Base-by-base conservation (phyloP, 2,113 vertebrate genomes). In the Mobula hypostoma region DNA sequence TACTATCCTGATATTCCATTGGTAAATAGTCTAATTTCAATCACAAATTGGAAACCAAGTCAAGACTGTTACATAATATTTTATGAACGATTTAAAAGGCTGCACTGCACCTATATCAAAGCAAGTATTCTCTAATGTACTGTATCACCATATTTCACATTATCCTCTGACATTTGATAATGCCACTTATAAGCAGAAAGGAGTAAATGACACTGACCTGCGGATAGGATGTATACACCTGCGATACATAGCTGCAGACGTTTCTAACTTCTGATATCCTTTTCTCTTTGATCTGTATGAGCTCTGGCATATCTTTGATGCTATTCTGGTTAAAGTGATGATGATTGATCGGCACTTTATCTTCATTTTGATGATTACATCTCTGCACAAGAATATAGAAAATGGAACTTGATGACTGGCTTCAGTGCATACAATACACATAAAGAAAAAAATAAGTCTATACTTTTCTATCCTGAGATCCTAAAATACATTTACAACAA, bases 241-340 rank as follows among this genome's bases (percentile, higher is more conserved):
- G 91, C 27, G 91, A 72, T 56, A 93, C 91, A 76, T 48, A 93
- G 17, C 91, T 56, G 9, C 70, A 93, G 27, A 93, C 24, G 6
- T 93, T 93, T 70, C 72, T 36, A 56, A 93, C 40, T 56, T 93
- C 91, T 56, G 19, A 48, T 24, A 27, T 72, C 48, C 24, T 56
- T 74, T 74, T 93, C 40, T 93, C 91, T 40, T 93, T 93, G 48
- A 93, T 74, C 40, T 93, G 32, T 48, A 93, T 14, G 27, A 93
- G 91, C 40, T 76, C 24, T 24, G 36, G 70, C 36, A 72, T 56
- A 93, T 74, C 36, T 36, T 76, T 56, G 5, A 27, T 93, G 91
- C 21, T 40, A 93, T 7, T 93, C 68, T 36, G 32, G 36, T 29
- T 27, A 27, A 36, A 48, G 5, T 36, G 70, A 72, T 56, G 56